Percentiles rank a stretch among this genome's conserved stretches.
These are phyloP conservation scores for Pseudochaenichthys georgianus DNA, from an alignment of 2,797 vertebrate species.

Conservation along the genomic window DNA sequence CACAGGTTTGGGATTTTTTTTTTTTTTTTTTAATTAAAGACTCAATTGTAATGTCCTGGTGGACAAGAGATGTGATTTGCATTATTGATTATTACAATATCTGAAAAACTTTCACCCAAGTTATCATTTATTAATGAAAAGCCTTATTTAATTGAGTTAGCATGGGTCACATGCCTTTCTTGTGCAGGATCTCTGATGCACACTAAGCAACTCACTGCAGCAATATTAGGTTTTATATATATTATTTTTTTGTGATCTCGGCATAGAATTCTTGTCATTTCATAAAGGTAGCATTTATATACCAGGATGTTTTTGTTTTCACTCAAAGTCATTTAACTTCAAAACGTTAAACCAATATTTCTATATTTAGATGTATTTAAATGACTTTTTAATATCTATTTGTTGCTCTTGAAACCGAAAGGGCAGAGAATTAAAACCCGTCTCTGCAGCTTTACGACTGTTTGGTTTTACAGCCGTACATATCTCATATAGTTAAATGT, in stretches of 20 bases:
- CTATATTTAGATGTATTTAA: background rate
- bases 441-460: background rate
- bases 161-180: background rate
- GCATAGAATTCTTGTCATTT: conserved; percentile 4
- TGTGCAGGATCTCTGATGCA: conserved; percentile 14
- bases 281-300: background rate
- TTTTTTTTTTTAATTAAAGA: conserved; percentile 28
- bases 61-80: background rate
- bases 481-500: background rate
- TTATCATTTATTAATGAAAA: conserved; percentile 16
- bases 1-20: conserved; percentile 25
- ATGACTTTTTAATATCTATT: background rate
- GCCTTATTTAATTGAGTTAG: conserved; percentile 1
- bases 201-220: conserved; percentile 23
- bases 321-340: background rate
- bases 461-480: background rate
- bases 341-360: background rate
- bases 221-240: conserved; percentile 24
- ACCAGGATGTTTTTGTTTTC: background rate
- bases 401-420: background rate
- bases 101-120: background rate
- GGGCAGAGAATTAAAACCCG: background rate
- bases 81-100: conserved; percentile 24
- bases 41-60: conserved; percentile 23
- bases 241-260: background rate